Base-by-base conservation (phyloP, 2,888 invertebrate genomes). In the Therioaphis trifolii region DNA sequence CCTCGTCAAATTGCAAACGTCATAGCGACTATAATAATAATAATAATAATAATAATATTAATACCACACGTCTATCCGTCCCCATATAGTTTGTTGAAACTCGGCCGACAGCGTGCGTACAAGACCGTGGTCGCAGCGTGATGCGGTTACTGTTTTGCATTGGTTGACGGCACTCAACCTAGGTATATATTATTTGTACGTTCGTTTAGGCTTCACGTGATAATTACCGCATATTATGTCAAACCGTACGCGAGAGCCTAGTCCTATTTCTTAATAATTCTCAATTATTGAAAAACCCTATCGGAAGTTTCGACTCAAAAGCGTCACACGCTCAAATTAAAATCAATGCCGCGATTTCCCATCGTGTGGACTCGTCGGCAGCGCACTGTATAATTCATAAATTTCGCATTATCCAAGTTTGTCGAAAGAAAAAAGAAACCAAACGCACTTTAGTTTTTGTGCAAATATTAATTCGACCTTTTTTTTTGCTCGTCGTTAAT, bases 331-430 rank as follows among this genome's bases (percentile, higher is more conserved):
- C 7, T 21, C 14, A 15, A 35, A 49, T 66, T 52, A 66, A 15
- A 35, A 49, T 66, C 35, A 66, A 35, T 66, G 24, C 61, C 21
- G 46, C 27, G 7, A 27, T 61, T 61, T 58, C 7, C n/a, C 11
- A 3, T 12, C 14, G 24, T 18, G 15, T 35, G 21, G 43, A 24
- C 18, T 12, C 21, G 9, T 11, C 29, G 11, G n/a, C 4, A 4
- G 5, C n/a, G 27, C 27, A 15, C n/a, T 4, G 4, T 27, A 18
- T 0, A 29, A 63, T n/a, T 29, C 43, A 21, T 46, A 63, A n/a
- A 61, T 61, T 76, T 63, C n/a, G 29, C 21, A 77, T 49, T 24
- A 66, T 35, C 18, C 49, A 55, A 72, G 52, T 72, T 72, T 49
- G 18, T 18, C 18, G 2, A 29, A 12, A 27, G 43, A 71, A 66